Percentiles rank a stretch among this genome's conserved stretches.
Conservation (phyloP, 2,797 vertebrate genomes). For the Choloepus didactylus region DNA sequence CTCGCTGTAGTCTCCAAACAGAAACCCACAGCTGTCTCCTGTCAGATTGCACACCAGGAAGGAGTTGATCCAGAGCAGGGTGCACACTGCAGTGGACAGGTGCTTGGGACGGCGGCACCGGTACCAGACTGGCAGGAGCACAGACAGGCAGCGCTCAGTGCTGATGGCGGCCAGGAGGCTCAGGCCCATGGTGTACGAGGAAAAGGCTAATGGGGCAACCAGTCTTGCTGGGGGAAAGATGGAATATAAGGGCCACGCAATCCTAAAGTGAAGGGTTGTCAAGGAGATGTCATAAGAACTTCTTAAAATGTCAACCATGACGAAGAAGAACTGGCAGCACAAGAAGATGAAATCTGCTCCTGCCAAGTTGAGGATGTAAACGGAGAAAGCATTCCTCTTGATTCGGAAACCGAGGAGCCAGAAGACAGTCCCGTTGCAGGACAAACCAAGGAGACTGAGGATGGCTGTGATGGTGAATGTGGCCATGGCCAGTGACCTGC, state of each 20-base stretch:
- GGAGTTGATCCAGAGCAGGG: constrained; percentile 81
- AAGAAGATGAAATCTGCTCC: constrained; percentile 80
- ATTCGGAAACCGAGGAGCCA: constrained; percentile 84
- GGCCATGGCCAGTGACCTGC: background rate
- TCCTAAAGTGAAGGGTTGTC: background rate
- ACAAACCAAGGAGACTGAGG: constrained; percentile 80
- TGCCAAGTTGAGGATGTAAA: constrained; percentile 86
- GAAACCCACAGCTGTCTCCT: constrained; percentile 50
- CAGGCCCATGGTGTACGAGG: constrained; percentile 70
- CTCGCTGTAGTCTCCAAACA: fast-evolving
- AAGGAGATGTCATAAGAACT: background rate
- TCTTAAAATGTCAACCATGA: background rate
- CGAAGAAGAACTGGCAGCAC: background rate
- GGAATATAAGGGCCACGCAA: constrained; percentile 67
- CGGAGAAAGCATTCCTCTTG: constrained; percentile 81
- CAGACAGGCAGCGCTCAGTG: constrained; percentile 81
- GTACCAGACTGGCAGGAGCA: constrained; percentile 85
- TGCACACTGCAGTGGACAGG: constrained; percentile 60
- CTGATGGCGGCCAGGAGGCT: constrained; percentile 85
- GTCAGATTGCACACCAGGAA: constrained; percentile 72
- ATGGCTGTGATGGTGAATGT: background rate
- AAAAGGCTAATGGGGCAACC: fast-evolving
- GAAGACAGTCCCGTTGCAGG: constrained; percentile 80
- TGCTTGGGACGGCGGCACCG: constrained; percentile 69
- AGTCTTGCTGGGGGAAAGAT: background rate